These are phyloP conservation scores for Calliphora vomitoria DNA, from an alignment of 2,888 invertebrate species.

Conservation along the genomic window DNA sequence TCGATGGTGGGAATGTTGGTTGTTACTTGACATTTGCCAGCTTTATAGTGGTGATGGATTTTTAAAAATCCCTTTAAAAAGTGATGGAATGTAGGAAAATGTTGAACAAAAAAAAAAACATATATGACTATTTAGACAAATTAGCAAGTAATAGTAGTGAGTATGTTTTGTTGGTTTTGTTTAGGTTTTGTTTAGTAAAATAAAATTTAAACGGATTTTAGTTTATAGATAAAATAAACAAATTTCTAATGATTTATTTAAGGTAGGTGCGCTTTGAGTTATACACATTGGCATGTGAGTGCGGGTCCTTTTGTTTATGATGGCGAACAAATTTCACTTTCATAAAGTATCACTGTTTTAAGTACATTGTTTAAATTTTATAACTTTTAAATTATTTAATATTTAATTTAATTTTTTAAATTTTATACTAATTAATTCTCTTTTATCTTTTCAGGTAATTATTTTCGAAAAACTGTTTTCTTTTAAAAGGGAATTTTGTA, in stretches of 20 bases:
- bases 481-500: background rate
- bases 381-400: background rate
- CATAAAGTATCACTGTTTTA: too few species aligned
- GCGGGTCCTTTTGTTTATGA: too few species aligned
- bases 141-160: background rate
- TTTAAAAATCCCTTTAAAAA: background rate
- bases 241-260: background rate
- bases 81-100: background rate
- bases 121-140: background rate
- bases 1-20: background rate
- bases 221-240: background rate
- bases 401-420: background rate
- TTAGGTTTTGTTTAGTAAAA: background rate
- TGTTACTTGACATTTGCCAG: background rate
- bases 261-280: background rate
- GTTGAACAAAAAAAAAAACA: background rate
- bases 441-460: conserved; percentile 15
- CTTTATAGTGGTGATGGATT: background rate
- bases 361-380: background rate
- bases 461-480: background rate
- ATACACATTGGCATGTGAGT: background rate
- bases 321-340: too few species aligned
- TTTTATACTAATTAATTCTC: background rate
- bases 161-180: background rate
- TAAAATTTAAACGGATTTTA: conserved; percentile 3